Evolutionary conservation across 2,888 invertebrate genomes (phyloP).

Genomic region (Stegophylla sp.): DNA sequence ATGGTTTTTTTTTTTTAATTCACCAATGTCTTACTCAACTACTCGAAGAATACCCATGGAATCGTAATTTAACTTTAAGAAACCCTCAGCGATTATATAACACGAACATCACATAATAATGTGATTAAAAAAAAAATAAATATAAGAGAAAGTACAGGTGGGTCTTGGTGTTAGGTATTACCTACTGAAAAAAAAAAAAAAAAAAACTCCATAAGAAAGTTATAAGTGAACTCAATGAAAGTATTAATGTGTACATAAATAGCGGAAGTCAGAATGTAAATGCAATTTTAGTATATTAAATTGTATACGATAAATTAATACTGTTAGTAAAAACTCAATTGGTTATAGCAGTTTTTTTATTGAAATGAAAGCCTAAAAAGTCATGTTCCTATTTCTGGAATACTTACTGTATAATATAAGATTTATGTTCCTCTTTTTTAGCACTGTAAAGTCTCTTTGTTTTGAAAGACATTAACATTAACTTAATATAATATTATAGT

Average conservation of each 20-base stretch:
- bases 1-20: background rate
- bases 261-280: background rate
- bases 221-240: background rate
- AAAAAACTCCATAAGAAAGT: background rate
- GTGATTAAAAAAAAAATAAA: background rate
- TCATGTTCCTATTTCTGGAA: background rate
- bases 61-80: background rate
- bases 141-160: background rate
- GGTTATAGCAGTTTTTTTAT: background rate
- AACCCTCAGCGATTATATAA: background rate
- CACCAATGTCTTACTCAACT: too few relatives aligned
- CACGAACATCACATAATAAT: background rate
- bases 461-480: background rate
- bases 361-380: background rate
- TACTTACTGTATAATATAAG: background rate
- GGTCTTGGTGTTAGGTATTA: too few relatives aligned
- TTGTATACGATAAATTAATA: background rate
- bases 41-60: too few relatives aligned
- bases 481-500: background rate
- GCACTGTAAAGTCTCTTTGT: background rate
- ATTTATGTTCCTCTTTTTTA: background rate
- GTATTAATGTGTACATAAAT: background rate
- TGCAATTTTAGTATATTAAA: background rate
- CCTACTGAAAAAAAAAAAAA: background rate
- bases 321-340: background rate